A percentile compares a stretch with the other conserved stretches of the same genome.
Evolutionary conservation across 1,140 invertebrate genomes (phyloP).

Genomic region (Pseudomyrmex dendroicus): DNA sequence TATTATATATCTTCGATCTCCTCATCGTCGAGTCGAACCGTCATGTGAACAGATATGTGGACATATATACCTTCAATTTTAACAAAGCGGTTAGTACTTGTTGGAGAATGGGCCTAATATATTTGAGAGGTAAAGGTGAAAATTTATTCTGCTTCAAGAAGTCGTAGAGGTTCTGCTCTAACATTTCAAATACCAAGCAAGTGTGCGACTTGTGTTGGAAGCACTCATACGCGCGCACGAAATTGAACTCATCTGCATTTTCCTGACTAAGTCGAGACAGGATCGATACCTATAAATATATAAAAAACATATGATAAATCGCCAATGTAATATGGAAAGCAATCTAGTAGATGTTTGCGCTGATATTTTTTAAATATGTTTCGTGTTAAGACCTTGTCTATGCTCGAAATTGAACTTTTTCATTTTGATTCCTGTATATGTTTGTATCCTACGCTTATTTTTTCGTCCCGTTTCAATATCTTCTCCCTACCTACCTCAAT

Average conservation of each 20-base stretch:
- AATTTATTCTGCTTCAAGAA: slow-evolving; percentile 99
- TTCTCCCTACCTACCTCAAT: slow-evolving; percentile 92
- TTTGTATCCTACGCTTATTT: too few species aligned
- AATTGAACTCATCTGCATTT: slow-evolving; percentile 99
- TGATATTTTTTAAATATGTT: not conserved
- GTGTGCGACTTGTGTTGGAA: slow-evolving; percentile 99
- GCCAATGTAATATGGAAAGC: not conserved
- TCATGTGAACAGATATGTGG: too few species aligned
- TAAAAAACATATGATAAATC: slow-evolving; percentile 2
- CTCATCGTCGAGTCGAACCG: not conserved
- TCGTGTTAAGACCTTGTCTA: too few species aligned
- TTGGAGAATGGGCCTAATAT: slow-evolving; percentile 99
- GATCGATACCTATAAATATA: slow-evolving; percentile 92
- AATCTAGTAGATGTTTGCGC: not conserved
- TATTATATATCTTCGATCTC: not conserved
- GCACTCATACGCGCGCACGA: slow-evolving; percentile 99
- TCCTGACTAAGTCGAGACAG: slow-evolving; percentile 98
- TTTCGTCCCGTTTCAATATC: not conserved
- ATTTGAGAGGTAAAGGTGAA: slow-evolving; percentile 98
- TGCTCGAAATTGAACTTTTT: too few species aligned
- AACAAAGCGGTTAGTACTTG: slow-evolving; percentile 99
- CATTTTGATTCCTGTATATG: too few species aligned
- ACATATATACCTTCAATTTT: slow-evolving; percentile 93
- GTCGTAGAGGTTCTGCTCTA: slow-evolving; percentile 99
- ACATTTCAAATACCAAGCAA: slow-evolving; percentile 99